phyloP scores from a whole-genome alignment of 2,888 invertebrate genomes.

The Dioctria linearis region DNA sequence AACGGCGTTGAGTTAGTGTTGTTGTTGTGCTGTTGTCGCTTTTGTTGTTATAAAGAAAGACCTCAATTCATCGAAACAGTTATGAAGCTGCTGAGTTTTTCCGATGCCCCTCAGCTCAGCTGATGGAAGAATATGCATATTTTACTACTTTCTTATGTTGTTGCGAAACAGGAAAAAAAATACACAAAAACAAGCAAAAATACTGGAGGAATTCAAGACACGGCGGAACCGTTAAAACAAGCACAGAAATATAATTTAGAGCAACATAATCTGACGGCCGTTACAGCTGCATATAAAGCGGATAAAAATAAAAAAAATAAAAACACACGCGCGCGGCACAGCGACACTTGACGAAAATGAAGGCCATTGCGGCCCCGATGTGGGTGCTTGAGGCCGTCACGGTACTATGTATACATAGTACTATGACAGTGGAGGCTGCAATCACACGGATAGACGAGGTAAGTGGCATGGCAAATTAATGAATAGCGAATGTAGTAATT shows the following conservation, averaged over 20 bases:
- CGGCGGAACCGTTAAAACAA: constrained; percentile 28
- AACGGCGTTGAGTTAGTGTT: too few species aligned
- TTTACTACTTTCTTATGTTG: constrained; percentile 43
- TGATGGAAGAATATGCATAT: constrained; percentile 23
- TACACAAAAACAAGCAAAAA: not conserved
- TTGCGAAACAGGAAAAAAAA: constrained; percentile 20
- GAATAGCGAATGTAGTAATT: constrained; percentile 39
- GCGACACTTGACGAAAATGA: constrained; percentile 21
- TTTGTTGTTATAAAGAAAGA: not conserved
- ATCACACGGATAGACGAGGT: constrained; percentile 28
- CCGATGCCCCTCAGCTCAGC: constrained; percentile 28
- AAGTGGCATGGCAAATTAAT: constrained; percentile 15
- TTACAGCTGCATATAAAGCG: not conserved
- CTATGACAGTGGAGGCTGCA: not conserved
- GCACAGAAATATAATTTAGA: constrained; percentile 24
- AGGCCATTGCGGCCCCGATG: constrained; percentile 26
- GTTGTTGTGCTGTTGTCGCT: not conserved
- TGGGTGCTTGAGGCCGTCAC: constrained; percentile 15
- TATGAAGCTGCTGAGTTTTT: constrained; percentile 9
- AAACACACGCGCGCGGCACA: constrained; percentile 24
- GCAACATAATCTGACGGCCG: constrained; percentile 14
- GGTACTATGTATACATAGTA: not conserved
- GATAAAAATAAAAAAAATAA: not conserved
- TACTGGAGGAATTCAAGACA: constrained; percentile 39
- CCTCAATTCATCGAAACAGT: constrained; percentile 11